Conservation (phyloP, 2,113 vertebrate species). For the Orcinus orca region DNA sequence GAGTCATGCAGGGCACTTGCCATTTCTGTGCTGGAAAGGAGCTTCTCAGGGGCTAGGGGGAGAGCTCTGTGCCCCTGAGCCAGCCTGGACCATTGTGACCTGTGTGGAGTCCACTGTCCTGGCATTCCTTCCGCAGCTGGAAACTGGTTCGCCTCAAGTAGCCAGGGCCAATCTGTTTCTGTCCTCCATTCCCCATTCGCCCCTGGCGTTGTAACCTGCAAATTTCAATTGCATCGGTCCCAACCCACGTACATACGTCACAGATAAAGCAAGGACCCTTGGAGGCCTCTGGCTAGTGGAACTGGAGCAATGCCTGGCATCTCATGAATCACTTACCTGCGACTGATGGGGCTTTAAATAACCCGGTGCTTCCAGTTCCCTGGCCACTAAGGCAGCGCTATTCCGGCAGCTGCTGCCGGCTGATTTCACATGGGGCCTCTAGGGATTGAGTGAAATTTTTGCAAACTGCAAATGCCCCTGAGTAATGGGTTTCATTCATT, state of each 20-base stretch:
- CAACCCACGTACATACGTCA: not conserved
- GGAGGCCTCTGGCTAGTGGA: not conserved
- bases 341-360: not conserved
- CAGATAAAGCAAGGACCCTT: conserved; percentile 8
- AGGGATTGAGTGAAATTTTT: not conserved
- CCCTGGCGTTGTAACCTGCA: not conserved
- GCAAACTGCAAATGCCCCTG: conserved; percentile 16
- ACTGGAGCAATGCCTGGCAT: not conserved
- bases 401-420: not conserved
- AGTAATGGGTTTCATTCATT: conserved; percentile 66
- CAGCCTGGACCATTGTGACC: not conserved
- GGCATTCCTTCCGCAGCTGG: not conserved
- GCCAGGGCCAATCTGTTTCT: not conserved
- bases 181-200: not conserved
- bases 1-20: not conserved
- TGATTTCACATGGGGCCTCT: not conserved
- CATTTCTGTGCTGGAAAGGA: not conserved
- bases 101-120: not conserved
- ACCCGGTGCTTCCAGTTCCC: not conserved
- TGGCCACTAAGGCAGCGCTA: not conserved
- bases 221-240: not conserved
- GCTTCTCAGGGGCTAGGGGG: not conserved
- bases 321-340: not conserved
- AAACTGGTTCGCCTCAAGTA: not conserved
- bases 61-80: not conserved